These are phyloP conservation scores for Sebastes iracundus DNA, from an alignment of 2,797 vertebrate genomes.

Conservation along the genomic window DNA sequence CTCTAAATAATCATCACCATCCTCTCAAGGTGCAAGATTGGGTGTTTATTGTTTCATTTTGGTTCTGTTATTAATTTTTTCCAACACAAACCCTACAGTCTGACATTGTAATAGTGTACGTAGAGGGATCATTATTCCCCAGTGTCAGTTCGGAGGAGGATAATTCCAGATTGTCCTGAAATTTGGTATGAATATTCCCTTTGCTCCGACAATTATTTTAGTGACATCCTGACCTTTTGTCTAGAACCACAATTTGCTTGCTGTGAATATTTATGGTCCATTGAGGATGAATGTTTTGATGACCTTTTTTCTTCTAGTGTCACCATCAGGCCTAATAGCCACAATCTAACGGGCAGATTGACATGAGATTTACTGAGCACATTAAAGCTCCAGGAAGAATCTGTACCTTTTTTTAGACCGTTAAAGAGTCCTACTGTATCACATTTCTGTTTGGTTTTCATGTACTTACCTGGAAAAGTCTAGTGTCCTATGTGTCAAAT, in stretches of 20 bases:
- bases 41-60: neutral
- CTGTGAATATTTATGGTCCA: neutral
- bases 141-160: neutral
- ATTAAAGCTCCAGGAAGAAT: neutral
- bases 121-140: neutral
- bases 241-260: neutral
- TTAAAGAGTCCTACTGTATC: neutral
- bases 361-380: neutral
- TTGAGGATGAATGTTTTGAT: neutral
- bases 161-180: neutral
- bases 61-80: neutral
- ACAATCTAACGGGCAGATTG: neutral
- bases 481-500: neutral
- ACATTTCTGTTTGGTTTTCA: neutral
- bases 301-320: neutral
- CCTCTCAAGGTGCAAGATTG: neutral
- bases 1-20: neutral
- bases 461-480: neutral
- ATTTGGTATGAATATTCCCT: neutral
- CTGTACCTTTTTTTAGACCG: neutral
- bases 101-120: neutral
- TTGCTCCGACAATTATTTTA: neutral
- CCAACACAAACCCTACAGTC: neutral
- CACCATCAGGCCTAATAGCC: neutral
- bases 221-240: neutral